Evolutionary conservation across 2,113 vertebrate genomes (phyloP), one percentile per base, ranked within the genome.

Genomic region (Neogobius melanostomus): DNA sequence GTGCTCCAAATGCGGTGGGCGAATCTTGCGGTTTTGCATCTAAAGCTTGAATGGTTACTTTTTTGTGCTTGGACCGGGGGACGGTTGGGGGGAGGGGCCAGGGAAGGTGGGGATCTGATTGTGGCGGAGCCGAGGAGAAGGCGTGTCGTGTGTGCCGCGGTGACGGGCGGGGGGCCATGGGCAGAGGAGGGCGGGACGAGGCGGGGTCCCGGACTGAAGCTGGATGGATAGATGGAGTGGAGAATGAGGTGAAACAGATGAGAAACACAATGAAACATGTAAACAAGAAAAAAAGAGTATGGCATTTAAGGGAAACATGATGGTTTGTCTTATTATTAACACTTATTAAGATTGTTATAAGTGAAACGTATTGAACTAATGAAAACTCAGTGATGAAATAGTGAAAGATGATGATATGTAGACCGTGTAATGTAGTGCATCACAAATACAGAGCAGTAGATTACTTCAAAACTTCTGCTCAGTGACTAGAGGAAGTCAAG

Each of bases 81-180:
- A 88, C 2, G 90, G 88, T 72, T 89, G 89, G 75, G 83, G 87
- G 65, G 86, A 86, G 64, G 87, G 80, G 21, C 78, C 59, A 0
- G 76, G 84, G 36, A 72, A 73, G 11, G 84, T 72, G 85, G 17
- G 62, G 59, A 49, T 85, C 88, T 64, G 85, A 64, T 21, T 84
- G 84, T 66, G 79, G 63, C 8, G 80, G 43, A 47, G 64, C 0
- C 6, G 69, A 0, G 28, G 85, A 42, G 64, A 89, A 68, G 0
- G 77, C 21, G 78, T 86, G 88, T n/a, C 87, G 72, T 45, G 67
- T 69, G 2, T 68, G 84, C 0, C 81, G 86, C 49, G 90, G 89
- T 0, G 90, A 90, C 14, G 85, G 82, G 8, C 66, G 75, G 14
- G 86, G 86, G 61, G 76, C 76, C 6, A 45, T 56, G 4, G 89